Conservation (phyloP, 1,140 invertebrate genomes). For the Nephila pilipes region DNA sequence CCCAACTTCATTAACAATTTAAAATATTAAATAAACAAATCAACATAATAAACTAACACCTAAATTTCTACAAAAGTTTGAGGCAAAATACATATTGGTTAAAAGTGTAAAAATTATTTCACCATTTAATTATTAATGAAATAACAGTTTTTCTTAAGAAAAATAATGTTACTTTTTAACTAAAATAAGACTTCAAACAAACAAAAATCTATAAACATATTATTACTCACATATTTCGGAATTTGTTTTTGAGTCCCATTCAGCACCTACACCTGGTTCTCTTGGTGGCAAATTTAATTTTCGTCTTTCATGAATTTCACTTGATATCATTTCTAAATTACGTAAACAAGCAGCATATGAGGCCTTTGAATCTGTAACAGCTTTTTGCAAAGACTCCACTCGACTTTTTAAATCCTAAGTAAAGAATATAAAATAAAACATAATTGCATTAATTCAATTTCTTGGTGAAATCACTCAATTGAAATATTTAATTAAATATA, state of each 20-base stretch:
- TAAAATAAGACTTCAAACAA: too few species aligned
- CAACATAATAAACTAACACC: too few species aligned
- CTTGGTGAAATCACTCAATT: neutral
- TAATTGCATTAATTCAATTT: neutral
- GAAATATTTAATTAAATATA: neutral
- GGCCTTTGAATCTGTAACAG: conserved; percentile 82
- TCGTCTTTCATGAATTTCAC: conserved; percentile 83
- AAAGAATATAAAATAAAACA: neutral
- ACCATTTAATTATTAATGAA: too few species aligned
- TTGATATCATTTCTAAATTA: conserved; percentile 83
- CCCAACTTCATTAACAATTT: too few species aligned
- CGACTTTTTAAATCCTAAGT: conserved; percentile 81
- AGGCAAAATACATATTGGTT: too few species aligned
- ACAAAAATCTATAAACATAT: neutral
- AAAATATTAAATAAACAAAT: too few species aligned
- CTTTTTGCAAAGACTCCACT: conserved; percentile 81
- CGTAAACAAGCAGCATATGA: conserved; percentile 82
- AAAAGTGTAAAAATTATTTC: too few species aligned
- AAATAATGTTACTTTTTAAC: too few species aligned
- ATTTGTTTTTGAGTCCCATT: conserved; percentile 80
- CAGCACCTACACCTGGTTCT: conserved; percentile 94
- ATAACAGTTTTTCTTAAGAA: too few species aligned
- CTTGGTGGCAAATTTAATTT: conserved; percentile 83
- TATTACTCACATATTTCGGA: conserved; percentile 64
- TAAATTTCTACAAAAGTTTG: too few species aligned